Percentiles rank a stretch among this genome's conserved stretches.
phyloP scores from a whole-genome alignment of 2,113 vertebrate genomes.

The Dasyurus viverrinus region DNA sequence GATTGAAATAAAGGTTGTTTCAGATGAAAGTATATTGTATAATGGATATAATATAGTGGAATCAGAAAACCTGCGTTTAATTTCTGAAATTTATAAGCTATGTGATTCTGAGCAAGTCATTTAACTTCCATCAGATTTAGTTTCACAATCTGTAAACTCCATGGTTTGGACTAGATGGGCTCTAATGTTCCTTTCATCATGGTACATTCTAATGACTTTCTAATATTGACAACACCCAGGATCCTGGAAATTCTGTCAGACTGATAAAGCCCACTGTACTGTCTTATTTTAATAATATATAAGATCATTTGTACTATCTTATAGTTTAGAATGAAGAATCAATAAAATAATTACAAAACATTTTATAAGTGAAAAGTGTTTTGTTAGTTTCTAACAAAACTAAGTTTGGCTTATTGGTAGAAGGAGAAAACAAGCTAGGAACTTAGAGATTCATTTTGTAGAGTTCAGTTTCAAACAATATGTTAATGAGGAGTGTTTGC shows the following conservation, averaged over 20 bases:
- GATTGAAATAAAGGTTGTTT: not conserved
- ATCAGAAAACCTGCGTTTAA: not conserved
- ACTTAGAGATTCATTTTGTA: not conserved
- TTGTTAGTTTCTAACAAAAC: not conserved
- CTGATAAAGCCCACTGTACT: not conserved
- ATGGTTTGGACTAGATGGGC: no score
- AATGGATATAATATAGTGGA: not conserved
- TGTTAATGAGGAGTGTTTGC: not conserved
- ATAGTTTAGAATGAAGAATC: not conserved
- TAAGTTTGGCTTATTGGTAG: not conserved
- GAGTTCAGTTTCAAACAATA: not conserved
- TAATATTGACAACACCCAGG: not conserved
- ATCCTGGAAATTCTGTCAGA: not conserved
- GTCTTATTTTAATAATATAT: not conserved
- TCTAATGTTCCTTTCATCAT: not conserved
- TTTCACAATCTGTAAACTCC: not conserved
- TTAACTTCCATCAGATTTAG: not conserved
- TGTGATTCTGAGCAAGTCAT: no score
- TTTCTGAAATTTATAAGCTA: not conserved
- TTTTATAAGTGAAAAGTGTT: not conserved
- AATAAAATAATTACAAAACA: not conserved
- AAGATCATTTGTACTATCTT: not conserved
- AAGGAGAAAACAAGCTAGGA: no score
- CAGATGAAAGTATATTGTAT: not conserved
- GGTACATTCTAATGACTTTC: not conserved